phyloP scores from a whole-genome alignment of 2,797 vertebrate species.

The Myotis findleyi region DNA sequence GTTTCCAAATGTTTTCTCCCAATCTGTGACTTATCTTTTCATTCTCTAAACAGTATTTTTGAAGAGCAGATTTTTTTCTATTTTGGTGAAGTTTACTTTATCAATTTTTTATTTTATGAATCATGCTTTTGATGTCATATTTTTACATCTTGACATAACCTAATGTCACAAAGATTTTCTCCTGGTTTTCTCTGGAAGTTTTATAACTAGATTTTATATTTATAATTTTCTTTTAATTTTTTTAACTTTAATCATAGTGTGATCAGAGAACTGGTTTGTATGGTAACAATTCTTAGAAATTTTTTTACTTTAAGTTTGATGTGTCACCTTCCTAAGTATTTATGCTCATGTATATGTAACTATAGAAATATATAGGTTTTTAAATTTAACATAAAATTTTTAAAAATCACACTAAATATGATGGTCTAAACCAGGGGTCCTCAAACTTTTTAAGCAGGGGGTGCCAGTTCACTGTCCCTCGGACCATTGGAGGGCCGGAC shows the following conservation, averaged over 20 bases:
- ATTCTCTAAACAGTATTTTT: conserved; percentile 34
- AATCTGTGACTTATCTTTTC: neutral
- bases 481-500: too few relatives aligned
- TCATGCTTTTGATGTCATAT: neutral
- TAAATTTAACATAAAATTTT: neutral
- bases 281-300: conserved; percentile 7
- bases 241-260: neutral
- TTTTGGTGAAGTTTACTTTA: neutral
- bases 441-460: too few relatives aligned
- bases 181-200: neutral
- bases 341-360: neutral
- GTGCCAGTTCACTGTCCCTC: too few relatives aligned
- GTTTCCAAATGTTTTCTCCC: neutral
- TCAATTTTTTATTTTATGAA: neutral
- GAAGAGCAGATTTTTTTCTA: neutral
- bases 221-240: neutral
- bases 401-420: neutral
- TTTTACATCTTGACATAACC: neutral
- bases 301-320: conserved; percentile 5
- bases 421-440: neutral
- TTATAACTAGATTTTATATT: conserved; percentile 4
- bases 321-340: neutral
- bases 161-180: neutral
- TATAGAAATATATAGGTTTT: neutral
- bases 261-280: neutral